Evolutionary conservation across 1,140 invertebrate genomes (phyloP), one percentile per base, ranked within the genome.

Genomic region (Caenorhabditis brenneri): DNA sequence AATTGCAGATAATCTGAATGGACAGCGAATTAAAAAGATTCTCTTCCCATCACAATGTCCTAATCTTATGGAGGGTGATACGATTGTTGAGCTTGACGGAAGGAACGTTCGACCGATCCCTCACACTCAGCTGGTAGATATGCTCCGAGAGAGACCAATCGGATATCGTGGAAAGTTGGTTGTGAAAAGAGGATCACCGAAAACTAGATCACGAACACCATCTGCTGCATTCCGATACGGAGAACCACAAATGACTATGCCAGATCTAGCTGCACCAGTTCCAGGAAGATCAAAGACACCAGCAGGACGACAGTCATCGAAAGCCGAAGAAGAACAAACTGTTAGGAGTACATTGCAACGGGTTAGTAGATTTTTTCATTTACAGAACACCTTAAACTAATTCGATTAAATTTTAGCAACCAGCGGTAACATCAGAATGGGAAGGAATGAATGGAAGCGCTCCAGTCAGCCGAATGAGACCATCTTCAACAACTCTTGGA

Each of bases 51-150:
- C 95, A 82, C 93, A 97, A 48, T 99, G 97, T 92, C 95, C 96
- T 82, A 95, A 95, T 85, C 91, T 99, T 6, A 93, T 95, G 81
- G 97, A 99, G 92, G 95, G 96, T 6, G 97, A 99, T 92, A 94
- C 98, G 84, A 92, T 99, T 42, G 92, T 97, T n/a, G 95, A 96
- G 88, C 97, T 99, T 81, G 97, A 99, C 88, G 94, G 95, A 80
- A 93, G 94, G 7, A 94, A 95, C 87, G 95, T 99, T 0, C 93
- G 94, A 84, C 94, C 95, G 86, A 94, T 97, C 92, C 94, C 94
- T 65, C 97, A 99, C 90, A 93, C 94, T 24, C 95, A 98, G 89
- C 96, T 99, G 9, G 97, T 99, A 0, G 95, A 97, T 91, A 94
- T 97, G 16, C 91, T 99, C 16, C 98, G 98, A 92, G 95, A 97